phyloP scores from a whole-genome alignment of 1,140 invertebrate genomes.

The Polypedilum pembai region DNA sequence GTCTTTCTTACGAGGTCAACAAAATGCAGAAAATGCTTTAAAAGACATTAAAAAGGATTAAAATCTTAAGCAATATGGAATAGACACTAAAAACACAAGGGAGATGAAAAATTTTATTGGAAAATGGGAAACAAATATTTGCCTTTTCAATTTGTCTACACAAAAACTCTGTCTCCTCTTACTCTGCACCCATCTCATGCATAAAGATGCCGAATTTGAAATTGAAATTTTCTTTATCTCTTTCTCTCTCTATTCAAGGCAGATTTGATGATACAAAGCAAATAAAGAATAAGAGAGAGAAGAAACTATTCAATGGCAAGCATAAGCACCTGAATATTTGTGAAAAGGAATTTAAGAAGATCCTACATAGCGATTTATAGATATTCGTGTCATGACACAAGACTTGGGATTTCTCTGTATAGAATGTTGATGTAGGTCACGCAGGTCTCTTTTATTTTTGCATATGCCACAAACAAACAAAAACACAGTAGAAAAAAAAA shows the following conservation, averaged over 20 bases:
- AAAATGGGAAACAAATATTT: slow-evolving; percentile 12
- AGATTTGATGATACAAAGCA: slow-evolving; percentile 18
- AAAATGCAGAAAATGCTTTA: too few species aligned
- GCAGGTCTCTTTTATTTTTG: neutral
- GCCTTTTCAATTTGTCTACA: slow-evolving; percentile 27
- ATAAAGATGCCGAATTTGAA: too few species aligned
- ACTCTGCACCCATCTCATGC: neutral
- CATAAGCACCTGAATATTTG: slow-evolving; percentile 17
- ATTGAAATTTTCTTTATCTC: neutral
- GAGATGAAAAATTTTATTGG: neutral
- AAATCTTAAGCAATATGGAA: too few species aligned
- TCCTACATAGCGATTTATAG: neutral
- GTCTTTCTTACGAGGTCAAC: too few species aligned
- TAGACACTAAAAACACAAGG: neutral
- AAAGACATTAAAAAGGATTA: too few species aligned
- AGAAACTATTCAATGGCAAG: neutral
- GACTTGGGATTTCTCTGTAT: neutral
- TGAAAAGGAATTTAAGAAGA: neutral
- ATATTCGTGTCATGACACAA: slow-evolving; percentile 5
- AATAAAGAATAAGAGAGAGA: neutral
- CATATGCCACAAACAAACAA: too few species aligned
- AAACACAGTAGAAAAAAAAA: too few species aligned
- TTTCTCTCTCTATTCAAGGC: neutral
- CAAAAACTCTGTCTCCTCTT: neutral
- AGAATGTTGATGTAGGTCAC: slow-evolving; percentile 8